Evolutionary conservation across 2,113 vertebrate species (phyloP).

Genomic region (Psophia crepitans): DNA sequence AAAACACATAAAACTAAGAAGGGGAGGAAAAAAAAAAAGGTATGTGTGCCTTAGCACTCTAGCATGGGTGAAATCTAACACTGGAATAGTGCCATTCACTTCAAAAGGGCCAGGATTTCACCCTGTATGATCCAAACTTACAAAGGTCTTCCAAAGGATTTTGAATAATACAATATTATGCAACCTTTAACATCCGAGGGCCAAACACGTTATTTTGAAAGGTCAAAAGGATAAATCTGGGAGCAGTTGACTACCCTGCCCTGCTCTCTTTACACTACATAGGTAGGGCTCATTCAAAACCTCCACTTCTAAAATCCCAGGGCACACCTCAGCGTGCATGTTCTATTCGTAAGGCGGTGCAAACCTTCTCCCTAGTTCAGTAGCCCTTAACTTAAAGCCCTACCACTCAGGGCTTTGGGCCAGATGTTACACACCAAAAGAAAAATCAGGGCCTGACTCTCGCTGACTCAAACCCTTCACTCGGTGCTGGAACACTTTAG

Average conservation of each 20-base stretch:
- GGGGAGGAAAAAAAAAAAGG: not conserved
- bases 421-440: conserved; percentile 39
- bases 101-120: not conserved
- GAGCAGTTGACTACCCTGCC: not conserved
- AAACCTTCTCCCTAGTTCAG: not conserved
- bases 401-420: not conserved
- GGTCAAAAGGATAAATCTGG: not conserved
- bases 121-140: not conserved
- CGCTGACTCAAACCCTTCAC: conserved; percentile 1
- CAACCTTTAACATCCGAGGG: not conserved
- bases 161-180: not conserved
- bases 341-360: not conserved
- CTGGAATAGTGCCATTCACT: not conserved
- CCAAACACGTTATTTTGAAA: not conserved
- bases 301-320: not conserved
- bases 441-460: not conserved
- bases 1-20: not conserved
- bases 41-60: not conserved
- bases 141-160: not conserved
- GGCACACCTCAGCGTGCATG: not conserved
- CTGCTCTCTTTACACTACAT: not conserved
- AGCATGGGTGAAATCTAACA: not conserved
- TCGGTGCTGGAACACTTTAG: conserved; percentile 5
- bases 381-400: not conserved
- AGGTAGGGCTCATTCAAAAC: not conserved